A percentile compares a stretch with the other conserved stretches of the same genome.
phyloP scores from a whole-genome alignment of 2,888 invertebrate species.

The Corbicula japonica region DNA sequence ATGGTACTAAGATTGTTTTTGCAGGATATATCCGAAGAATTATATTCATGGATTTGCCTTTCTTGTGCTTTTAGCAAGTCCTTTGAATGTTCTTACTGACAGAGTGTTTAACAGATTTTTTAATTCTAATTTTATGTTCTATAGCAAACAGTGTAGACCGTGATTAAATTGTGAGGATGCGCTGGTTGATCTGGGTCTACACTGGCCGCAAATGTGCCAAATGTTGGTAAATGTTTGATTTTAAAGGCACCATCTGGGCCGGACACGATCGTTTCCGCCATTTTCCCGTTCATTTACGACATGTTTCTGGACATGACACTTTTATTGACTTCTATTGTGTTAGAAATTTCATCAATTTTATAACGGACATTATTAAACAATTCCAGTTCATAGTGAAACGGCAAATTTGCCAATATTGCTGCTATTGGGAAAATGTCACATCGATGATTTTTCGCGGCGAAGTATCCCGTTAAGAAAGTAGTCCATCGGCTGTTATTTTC shows the following conservation, averaged over 20 bases:
- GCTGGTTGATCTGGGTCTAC: too few relatives aligned
- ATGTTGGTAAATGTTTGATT: too few relatives aligned
- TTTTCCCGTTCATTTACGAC: constrained; percentile 10
- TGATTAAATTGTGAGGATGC: too few relatives aligned
- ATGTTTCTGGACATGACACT: constrained; percentile 29
- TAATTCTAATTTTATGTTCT: too few relatives aligned
- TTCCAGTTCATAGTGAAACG: neutral
- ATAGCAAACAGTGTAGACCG: too few relatives aligned
- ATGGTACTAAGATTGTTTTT: too few relatives aligned
- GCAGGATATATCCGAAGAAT: too few relatives aligned
- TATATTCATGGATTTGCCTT: too few relatives aligned
- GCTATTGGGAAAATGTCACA: constrained; percentile 22
- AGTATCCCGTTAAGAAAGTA: constrained; percentile 15
- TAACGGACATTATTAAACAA: constrained; percentile 20
- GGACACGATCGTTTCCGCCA: constrained; percentile 7
- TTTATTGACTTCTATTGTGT: constrained; percentile 49
- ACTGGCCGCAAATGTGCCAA: too few relatives aligned
- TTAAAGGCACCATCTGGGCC: constrained; percentile 14
- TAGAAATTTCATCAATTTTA: constrained; percentile 26
- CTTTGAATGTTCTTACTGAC: too few relatives aligned
- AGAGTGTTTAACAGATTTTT: too few relatives aligned
- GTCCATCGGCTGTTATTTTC: constrained; percentile 4
- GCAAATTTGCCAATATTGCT: constrained; percentile 30
- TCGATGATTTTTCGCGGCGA: constrained; percentile 22
- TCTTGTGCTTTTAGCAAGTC: too few relatives aligned